Percentiles rank a stretch among this genome's conserved stretches.
phyloP scores from a whole-genome alignment of 2,797 vertebrate genomes.

The Sebastes matsubarae region DNA sequence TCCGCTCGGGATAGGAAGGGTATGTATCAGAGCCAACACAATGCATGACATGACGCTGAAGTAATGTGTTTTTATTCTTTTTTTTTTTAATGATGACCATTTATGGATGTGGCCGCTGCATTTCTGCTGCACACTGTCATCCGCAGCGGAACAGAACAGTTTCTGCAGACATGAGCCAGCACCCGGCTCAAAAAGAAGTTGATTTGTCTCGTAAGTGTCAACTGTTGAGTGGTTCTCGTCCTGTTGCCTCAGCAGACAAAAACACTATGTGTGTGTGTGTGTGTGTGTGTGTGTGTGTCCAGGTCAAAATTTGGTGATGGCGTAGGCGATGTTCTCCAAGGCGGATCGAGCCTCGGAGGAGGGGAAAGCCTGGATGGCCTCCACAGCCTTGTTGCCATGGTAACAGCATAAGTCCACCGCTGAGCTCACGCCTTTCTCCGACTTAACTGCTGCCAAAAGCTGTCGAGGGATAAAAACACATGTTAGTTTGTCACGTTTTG shows the following conservation, averaged over 20 bases:
- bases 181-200: conserved; percentile 43
- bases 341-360: conserved; percentile 94
- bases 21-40: conserved; percentile 9
- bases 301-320: conserved; percentile 90
- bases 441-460: conserved; percentile 91
- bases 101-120: conserved; percentile 15
- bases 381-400: conserved; percentile 95
- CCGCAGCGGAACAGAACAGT: conserved; percentile 14
- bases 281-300: conserved; percentile 14
- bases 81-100: conserved; percentile 43
- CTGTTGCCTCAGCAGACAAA: conserved; percentile 34
- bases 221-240: background rate
- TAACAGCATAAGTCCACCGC: conserved; percentile 95
- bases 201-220: conserved; percentile 33
- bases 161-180: conserved; percentile 14
- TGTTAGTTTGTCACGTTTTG: conserved; percentile 59
- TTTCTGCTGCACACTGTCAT: conserved; percentile 22
- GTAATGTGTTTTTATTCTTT: conserved; percentile 48
- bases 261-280: conserved; percentile 3
- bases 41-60: conserved; percentile 42
- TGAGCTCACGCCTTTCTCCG: conserved; percentile 93
- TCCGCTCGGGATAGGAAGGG: conserved; percentile 6
- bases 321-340: conserved; percentile 95
- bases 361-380: conserved; percentile 93
- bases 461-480: conserved; percentile 78